Evolutionary conservation across 2,797 vertebrate species (phyloP), one percentile per base, ranked within the genome.

Genomic region (Sebastiscus tertius): DNA sequence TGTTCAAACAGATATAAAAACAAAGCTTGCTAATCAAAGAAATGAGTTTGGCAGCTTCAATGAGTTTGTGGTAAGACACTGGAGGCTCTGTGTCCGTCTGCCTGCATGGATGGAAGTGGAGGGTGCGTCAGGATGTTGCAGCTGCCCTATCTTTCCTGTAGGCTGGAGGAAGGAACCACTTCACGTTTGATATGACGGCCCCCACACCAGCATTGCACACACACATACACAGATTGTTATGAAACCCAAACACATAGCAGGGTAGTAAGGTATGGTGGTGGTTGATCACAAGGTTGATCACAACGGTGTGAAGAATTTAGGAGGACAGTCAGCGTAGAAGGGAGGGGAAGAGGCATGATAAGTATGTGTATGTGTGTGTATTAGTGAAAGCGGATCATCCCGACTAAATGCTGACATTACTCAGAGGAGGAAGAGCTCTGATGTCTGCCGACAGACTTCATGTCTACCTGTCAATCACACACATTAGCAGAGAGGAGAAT

Each of bases 121-220:
- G 88, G 88, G 87, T 65, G 87, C 6, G 82, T 68, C 88, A 85
- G 87, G 89, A 91, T 84, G 80, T 64, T 75, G 79, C 33, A 9
- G 84, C 73, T 65, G 70, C 70, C 13, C 24, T 64, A 84, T 80
- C 73, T 89, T 86, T 85, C 80, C 73, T 76, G 71, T 54, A 63
- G 36, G 68, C 65, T 22, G 52, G 33, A 80, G 80, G 79, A 86
- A 87, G 83, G 77, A 89, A 91, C 79, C 79, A 75, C 77, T 91
- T 85, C 59, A 80, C 66, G 81, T 82, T 70, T 77, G 82, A 89
- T 82, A 80, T 12, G 52, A 75, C 18, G 1, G 39, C 39, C 34
- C 20, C 12, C 66, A 46, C 14, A 77, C 52, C 27, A 69, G 39
- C 26, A 39, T 10, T 24, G 52, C 46, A 6, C 33, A 27, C 54